Evolutionary conservation across 2,113 vertebrate species (phyloP), one percentile per base, ranked within the genome.

Genomic region (Gopherus flavomarginatus): DNA sequence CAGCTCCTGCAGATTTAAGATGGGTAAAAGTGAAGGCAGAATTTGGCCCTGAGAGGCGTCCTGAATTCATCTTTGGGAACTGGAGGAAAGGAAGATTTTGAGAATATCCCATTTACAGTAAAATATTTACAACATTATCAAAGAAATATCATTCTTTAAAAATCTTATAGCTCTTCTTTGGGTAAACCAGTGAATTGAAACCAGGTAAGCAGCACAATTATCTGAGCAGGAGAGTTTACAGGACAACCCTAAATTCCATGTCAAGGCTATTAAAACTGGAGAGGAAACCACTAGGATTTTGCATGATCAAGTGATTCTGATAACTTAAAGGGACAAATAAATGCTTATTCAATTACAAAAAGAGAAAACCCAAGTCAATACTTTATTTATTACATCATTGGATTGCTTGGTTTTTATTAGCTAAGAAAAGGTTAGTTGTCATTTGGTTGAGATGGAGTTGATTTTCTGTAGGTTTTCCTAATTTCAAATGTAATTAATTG

Each of bases 401-500:
- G 69, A 62, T 69, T 87, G 50, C 89, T 11, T 54, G 50, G 75
- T 96, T 75, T 81, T 17, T 78, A 80, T 54, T 59, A 96, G 26
- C 57, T 91, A 86, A 65, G 91, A 81, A 97, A 95, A 96, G 72
- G 53, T 83, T 85, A 90, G 79, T 22, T 95, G 93, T 44, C 83
- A 87, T 93, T 97, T 95, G 91, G 52, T 84, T 57, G 69, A 96
- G 72, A 87, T 84, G 56, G 53, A 91, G 78, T 87, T 88, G 79
- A 93, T 93, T 95, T 97, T 97, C 95, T 89, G 62, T 88, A 92
- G 47, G 42, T 92, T 94, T 93, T 79, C 72, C 77, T 95, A 72
- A 86, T 90, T 96, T 83, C 59, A 89, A 95, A 69, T 57, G 86
- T 47, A 96, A 97, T 94, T 95, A 94, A 93, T 92, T 93, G 42